These are phyloP conservation scores for Gila robusta DNA, from an alignment of 2,797 vertebrate species.

Conservation along the genomic window DNA sequence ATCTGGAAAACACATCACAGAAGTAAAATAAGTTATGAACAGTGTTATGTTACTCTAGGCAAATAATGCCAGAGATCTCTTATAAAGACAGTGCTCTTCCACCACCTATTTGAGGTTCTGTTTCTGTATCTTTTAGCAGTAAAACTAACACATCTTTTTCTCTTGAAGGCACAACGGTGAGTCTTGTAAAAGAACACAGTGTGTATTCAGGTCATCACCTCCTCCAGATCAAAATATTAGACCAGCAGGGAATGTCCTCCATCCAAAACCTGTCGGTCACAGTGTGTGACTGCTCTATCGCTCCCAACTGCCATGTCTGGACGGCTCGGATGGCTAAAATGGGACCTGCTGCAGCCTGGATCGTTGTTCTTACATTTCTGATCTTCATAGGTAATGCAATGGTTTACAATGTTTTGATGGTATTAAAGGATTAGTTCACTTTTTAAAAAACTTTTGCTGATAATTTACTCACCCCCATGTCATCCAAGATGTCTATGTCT, in stretches of 20 bases:
- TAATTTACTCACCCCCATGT: too few relatives aligned
- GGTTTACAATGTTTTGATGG: neutral
- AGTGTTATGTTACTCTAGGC: neutral
- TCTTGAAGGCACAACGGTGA: constrained; percentile 66
- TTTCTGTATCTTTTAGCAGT: neutral
- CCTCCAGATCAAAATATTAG: constrained; percentile 71
- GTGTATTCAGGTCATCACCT: constrained; percentile 64
- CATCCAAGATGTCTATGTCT: too few relatives aligned
- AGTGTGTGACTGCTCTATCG: constrained; percentile 73
- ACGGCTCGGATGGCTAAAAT: neutral
- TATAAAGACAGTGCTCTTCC: neutral
- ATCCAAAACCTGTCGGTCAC: constrained; percentile 70
- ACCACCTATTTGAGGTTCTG: neutral
- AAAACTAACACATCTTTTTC: neutral
- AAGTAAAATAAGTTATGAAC: neutral
- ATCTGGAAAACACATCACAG: neutral
- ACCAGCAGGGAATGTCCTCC: constrained; percentile 64
- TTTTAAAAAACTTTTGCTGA: too few relatives aligned
- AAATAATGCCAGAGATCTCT: neutral
- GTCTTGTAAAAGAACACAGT: constrained; percentile 65
- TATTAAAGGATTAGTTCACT: too few relatives aligned
- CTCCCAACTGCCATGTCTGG: constrained; percentile 56
- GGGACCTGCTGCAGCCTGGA: constrained; percentile 38
- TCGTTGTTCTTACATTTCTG: constrained; percentile 57
- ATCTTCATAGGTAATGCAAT: constrained; percentile 69